These are phyloP conservation scores for Pandemis corylana DNA, from an alignment of 2,888 invertebrate species.

Conservation along the genomic window DNA sequence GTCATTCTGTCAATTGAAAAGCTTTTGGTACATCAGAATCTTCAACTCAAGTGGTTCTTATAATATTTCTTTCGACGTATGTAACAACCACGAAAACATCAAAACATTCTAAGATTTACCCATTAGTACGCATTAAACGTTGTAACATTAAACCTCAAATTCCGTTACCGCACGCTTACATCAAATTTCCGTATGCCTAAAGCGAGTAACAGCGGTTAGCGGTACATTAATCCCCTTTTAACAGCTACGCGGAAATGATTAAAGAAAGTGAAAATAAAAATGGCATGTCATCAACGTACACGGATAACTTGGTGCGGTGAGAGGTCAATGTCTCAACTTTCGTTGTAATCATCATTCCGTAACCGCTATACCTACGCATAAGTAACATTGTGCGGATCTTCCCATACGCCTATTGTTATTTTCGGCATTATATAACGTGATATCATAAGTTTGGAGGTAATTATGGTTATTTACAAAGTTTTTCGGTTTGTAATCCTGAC, in stretches of 20 bases:
- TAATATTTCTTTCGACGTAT: background rate
- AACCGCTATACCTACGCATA: conserved; percentile 38
- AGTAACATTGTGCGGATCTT: conserved; percentile 41
- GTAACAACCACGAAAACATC: background rate
- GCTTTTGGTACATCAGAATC: background rate
- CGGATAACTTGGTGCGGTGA: conserved; percentile 36
- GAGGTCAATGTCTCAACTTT: conserved; percentile 56
- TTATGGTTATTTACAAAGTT: background rate
- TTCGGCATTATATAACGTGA: conserved; percentile 48
- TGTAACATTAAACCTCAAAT: conserved; percentile 25
- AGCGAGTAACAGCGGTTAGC: conserved; percentile 22
- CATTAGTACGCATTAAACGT: conserved; percentile 17
- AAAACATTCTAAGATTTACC: background rate
- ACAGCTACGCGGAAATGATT: conserved; percentile 22
- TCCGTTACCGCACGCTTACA: conserved; percentile 31
- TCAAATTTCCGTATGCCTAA: conserved; percentile 30
- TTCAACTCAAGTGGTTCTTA: background rate
- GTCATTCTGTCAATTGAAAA: background rate
- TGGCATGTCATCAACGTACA: conserved; percentile 25
- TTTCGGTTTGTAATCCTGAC: background rate
- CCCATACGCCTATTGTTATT: conserved; percentile 51
- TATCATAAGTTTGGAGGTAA: conserved; percentile 43
- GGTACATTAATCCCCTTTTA: conserved; percentile 33
- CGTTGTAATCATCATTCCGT: conserved; percentile 48
- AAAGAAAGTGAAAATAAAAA: conserved; percentile 35